Base-by-base conservation (phyloP, 2,888 invertebrate genomes). In the Drosophila rubida region DNA sequence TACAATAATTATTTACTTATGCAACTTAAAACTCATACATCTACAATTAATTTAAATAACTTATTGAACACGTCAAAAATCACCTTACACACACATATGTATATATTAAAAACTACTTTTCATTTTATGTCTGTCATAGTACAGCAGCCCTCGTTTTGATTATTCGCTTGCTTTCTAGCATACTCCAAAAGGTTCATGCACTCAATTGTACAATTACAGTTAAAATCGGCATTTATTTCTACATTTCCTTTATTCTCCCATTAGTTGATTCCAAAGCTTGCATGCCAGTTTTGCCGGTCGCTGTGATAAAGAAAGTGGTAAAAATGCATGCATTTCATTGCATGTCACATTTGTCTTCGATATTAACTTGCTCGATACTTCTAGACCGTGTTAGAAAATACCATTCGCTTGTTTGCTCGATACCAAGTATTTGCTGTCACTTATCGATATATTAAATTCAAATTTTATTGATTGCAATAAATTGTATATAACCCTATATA, bases 371-470 rank as follows among this genome's bases (percentile, higher is more conserved):
- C 22, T 37, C 6, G 13, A 23, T 14, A 22, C 25, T 14, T 11
- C 13, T 11, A 11, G 6, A 4, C 0, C 37, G 35, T 39, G 50
- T 0, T 25, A 25, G 7, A 39, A 51, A 41, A 51, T 27, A 8
- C 16, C 5, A n/a, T 0, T 2, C 2, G n/a, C 1, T 5, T 37
- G 0, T 5, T 25, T 51, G n/a, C 39, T 51, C 25, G 41, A 51
- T 51, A 19, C 51, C 27, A 16, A 51, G 51, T 51, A 41, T 6
- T 41, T 39, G 4, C 4, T 51, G 1, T 7, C 5, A 2, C 1
- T 13, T 27, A 51, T 51, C 51, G 51, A 50, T 37, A 37, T 19
- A 14, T 25, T 14, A 1, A 8, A 44, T 37, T 37, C 14, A 37
- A 37, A 37, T 14, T 14, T 14, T 4, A 35, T 35, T n/a, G n/a